Percentiles rank a stretch among this genome's conserved stretches.
These are phyloP conservation scores for Disparrhopalites patrizii DNA, from an alignment of 2,888 invertebrate species.

Conservation along the genomic window DNA sequence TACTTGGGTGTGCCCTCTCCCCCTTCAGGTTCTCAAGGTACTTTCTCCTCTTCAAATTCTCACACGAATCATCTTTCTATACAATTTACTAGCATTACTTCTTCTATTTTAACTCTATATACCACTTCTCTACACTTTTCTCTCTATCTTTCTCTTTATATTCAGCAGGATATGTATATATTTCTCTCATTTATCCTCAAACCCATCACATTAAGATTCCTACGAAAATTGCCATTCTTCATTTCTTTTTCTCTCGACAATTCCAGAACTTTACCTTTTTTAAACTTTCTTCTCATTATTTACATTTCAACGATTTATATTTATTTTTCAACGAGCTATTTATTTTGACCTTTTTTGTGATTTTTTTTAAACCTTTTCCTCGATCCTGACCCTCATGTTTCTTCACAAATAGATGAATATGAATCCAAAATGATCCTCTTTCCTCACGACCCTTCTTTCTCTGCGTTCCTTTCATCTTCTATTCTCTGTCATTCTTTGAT, in stretches of 20 bases:
- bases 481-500: too few relatives aligned
- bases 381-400: not conserved
- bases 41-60: constrained; percentile 47
- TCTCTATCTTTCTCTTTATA: constrained; percentile 7
- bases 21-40: constrained; percentile 58
- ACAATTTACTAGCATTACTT: not conserved
- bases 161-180: too few relatives aligned
- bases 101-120: not conserved
- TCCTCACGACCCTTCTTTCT: not conserved
- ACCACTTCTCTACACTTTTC: not conserved
- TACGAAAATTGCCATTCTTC: not conserved
- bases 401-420: not conserved
- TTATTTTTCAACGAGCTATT: constrained; percentile 1
- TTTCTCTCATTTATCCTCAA: not conserved
- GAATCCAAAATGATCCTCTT: not conserved
- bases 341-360: not conserved
- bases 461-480: too few relatives aligned
- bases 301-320: not conserved
- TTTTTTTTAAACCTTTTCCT: not conserved
- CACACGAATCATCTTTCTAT: constrained; percentile 2
- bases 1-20: constrained; percentile 49
- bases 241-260: constrained; percentile 3
- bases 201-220: not conserved
- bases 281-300: not conserved
- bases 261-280: constrained; percentile 1